Evolutionary conservation across 2,888 invertebrate species (phyloP), one percentile per base, ranked within the genome.

Genomic region (Caenorhabditis doughertyi): DNA sequence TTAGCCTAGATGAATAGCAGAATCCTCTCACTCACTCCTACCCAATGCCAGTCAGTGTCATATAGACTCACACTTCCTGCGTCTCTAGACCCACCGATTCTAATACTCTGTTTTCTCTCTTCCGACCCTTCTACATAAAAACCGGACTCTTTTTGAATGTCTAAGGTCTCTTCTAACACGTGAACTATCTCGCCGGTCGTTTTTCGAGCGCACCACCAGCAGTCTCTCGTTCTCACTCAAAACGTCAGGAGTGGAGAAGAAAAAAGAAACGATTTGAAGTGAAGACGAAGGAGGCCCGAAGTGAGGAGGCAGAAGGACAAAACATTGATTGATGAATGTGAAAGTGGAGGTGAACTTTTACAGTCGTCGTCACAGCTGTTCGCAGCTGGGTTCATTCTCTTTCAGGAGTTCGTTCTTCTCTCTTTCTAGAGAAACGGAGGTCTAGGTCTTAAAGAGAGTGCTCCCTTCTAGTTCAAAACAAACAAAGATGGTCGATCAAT

Each of bases 321-420:
- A 60, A n/a, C 49, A 51, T 51, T 68, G 55, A 68, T 55, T 68
- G 68, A 55, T 55, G 44, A 53, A 27, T 55, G 55, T 2, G 18
- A 32, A 35, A 49, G 62, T 47, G n/a, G 27, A 62, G 7, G 9
- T 47, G 32, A 3, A 47, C 49, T 32, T 13, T 64, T 5, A 7
- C 1, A 9, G 5, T 9, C 35, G 9, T 47, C 18, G n/a, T 16
- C 16, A 42, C 44, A 62, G n/a, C 21, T 27, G 58, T 58, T 39
- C 29, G 16, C n/a, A 35, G 13, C 4, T 39, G 9, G 39, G 39
- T 39, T 11, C 9, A 16, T 9, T 8, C 2, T 16, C 13, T 9
- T 39, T 39, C 5, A 16, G 16, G 39, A 3, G 16, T 39, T 13
- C 13, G 9, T 32, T 7, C 39, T n/a, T n/a, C n/a, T n/a, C n/a